Conservation (phyloP, 1,140 invertebrate genomes). For the Dermatophagoides farinae region DNA sequence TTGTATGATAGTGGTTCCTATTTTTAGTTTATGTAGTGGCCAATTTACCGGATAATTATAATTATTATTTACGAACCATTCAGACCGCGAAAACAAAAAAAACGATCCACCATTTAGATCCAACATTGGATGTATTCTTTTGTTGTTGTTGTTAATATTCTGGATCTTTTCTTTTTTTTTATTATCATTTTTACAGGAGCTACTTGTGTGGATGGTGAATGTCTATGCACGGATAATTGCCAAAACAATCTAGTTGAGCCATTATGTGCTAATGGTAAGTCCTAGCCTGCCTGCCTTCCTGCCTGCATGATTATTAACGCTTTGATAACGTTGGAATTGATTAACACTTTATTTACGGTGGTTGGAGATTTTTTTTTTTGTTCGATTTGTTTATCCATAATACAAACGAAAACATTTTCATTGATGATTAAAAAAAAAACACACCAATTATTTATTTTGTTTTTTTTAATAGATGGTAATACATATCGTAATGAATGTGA, state of each 20-base stretch:
- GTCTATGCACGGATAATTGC: conserved; percentile 59
- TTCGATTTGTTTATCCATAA: not conserved
- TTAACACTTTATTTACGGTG: not conserved
- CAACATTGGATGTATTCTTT: too few species aligned
- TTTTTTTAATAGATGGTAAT: conserved; percentile 40
- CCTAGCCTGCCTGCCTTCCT: too few species aligned
- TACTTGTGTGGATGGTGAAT: conserved; percentile 54
- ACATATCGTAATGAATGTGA: conserved; percentile 54
- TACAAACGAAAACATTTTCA: not conserved
- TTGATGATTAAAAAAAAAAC: too few species aligned
- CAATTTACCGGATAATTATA: too few species aligned
- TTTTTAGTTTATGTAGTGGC: too few species aligned
- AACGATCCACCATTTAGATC: too few species aligned
- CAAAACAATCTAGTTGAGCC: conserved; percentile 26
- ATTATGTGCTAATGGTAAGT: conserved; percentile 46
- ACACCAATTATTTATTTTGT: not conserved
- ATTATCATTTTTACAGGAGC: conserved; percentile 31
- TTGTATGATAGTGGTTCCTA: too few species aligned
- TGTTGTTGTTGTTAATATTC: too few species aligned
- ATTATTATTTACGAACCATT: too few species aligned
- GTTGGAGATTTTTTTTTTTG: not conserved
- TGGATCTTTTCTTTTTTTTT: not conserved
- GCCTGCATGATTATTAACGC: too few species aligned
- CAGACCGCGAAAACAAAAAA: too few species aligned
- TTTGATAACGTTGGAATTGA: conserved; percentile 7